A percentile compares a stretch with the other conserved stretches of the same genome.
phyloP scores from a whole-genome alignment of 2,888 invertebrate species.

The Baronia brevicornis region DNA sequence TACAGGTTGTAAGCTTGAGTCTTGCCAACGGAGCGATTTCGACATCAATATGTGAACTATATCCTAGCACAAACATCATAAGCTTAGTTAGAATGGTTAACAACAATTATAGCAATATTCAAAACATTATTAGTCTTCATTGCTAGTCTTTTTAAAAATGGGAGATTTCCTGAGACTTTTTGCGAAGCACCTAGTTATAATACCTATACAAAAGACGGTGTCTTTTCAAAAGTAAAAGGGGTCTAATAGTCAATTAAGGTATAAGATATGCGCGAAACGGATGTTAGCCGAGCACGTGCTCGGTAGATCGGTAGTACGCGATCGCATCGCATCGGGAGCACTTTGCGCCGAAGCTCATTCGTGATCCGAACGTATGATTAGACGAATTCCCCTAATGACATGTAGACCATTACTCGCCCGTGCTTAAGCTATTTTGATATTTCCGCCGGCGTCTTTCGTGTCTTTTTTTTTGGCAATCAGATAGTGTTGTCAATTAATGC shows the following conservation, averaged over 20 bases:
- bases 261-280: conserved; percentile 31
- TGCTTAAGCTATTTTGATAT: conserved; percentile 33
- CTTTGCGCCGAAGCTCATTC: background rate
- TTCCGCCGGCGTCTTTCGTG: conserved; percentile 56
- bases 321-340: conserved; percentile 14
- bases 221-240: too few relatives aligned
- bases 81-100: too few relatives aligned
- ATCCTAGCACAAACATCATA: too few relatives aligned
- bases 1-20: too few relatives aligned
- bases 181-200: too few relatives aligned
- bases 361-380: conserved; percentile 29
- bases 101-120: too few relatives aligned
- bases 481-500: conserved; percentile 46
- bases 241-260: conserved; percentile 18
- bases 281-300: conserved; percentile 31
- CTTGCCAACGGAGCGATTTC: too few relatives aligned
- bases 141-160: too few relatives aligned
- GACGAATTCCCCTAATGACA: conserved; percentile 43
- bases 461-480: conserved; percentile 23
- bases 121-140: too few relatives aligned
- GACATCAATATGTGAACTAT: too few relatives aligned
- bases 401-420: conserved; percentile 28
- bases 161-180: too few relatives aligned
- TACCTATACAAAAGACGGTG: too few relatives aligned
- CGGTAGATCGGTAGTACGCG: conserved; percentile 35